Conservation (phyloP, 1,140 invertebrate species). For the Stegodyphus mimosarum region DNA sequence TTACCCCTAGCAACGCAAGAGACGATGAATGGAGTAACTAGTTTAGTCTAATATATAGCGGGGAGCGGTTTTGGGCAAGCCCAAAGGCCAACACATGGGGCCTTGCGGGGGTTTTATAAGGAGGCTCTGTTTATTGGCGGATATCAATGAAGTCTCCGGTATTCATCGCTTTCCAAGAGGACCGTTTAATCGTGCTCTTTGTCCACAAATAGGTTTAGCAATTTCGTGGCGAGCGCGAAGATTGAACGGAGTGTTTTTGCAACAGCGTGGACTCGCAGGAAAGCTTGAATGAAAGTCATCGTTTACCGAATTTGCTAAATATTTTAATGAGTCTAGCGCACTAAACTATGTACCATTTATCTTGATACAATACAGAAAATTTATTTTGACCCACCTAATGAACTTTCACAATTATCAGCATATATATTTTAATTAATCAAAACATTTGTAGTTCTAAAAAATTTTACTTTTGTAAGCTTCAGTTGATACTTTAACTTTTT, state of each 20-base stretch:
- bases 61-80: constrained; percentile 43
- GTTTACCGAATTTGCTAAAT: not conserved
- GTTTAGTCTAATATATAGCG: constrained; percentile 47
- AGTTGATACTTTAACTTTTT: too few species aligned
- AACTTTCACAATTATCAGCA: too few species aligned
- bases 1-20: constrained; percentile 36
- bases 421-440: too few species aligned
- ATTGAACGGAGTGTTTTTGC: not conserved
- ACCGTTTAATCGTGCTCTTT: constrained; percentile 29
- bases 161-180: constrained; percentile 41
- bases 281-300: too few species aligned
- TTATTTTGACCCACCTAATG: too few species aligned
- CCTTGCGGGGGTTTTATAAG: constrained; percentile 46
- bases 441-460: too few species aligned
- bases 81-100: constrained; percentile 37
- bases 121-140: constrained; percentile 50
- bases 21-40: constrained; percentile 60
- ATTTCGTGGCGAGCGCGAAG: constrained; percentile 14
- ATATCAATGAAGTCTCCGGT: constrained; percentile 56
- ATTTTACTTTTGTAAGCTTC: too few species aligned
- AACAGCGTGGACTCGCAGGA: too few species aligned
- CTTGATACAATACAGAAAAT: too few species aligned
- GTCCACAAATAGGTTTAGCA: constrained; percentile 15
- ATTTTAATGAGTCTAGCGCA: too few species aligned
- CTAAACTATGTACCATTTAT: too few species aligned